A percentile compares a stretch with the other conserved stretches of the same genome.
These are phyloP conservation scores for Drosophila albomicans DNA, from an alignment of 1,140 invertebrate genomes.

Conservation along the genomic window DNA sequence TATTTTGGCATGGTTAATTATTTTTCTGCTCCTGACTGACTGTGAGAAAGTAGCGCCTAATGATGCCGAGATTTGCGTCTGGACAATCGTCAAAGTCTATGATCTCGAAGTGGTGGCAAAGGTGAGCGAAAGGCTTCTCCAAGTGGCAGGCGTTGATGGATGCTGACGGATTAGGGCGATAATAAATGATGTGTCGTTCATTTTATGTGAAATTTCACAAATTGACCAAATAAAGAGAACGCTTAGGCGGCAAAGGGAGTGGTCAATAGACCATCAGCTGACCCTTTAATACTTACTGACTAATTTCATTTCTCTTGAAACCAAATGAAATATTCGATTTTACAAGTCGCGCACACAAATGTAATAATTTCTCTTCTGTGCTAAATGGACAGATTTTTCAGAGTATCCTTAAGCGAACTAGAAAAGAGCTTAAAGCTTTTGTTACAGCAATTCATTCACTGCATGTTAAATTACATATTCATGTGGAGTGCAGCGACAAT, in stretches of 20 bases:
- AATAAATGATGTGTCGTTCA: slow-evolving; percentile 74
- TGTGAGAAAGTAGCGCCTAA: slow-evolving; percentile 74
- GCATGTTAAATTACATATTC: slow-evolving; percentile 30
- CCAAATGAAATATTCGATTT: too few relatives aligned
- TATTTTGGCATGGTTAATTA: slow-evolving; percentile 84
- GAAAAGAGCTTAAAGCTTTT: slow-evolving; percentile 6
- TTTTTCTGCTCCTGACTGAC: slow-evolving; percentile 55
- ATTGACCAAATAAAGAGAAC: slow-evolving; percentile 61
- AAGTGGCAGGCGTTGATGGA: slow-evolving; percentile 61
- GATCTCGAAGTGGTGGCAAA: slow-evolving; percentile 2
- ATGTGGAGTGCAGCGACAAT: slow-evolving; percentile 31
- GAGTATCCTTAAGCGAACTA: neutral
- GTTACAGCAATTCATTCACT: slow-evolving; percentile 8
- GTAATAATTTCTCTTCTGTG: too few relatives aligned
- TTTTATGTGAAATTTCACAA: slow-evolving; percentile 54
- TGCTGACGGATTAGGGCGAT: slow-evolving; percentile 78
- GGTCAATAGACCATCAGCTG: slow-evolving; percentile 21
- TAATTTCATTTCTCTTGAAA: slow-evolving; percentile 3
- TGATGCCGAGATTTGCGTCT: slow-evolving; percentile 26
- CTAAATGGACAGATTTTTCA: neutral
- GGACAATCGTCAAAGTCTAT: slow-evolving; percentile 14
- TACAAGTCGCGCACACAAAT: too few relatives aligned
- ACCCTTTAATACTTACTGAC: slow-evolving; percentile 16
- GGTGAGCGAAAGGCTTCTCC: slow-evolving; percentile 58
- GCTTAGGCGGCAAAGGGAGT: slow-evolving; percentile 27